Percentiles rank a stretch among this genome's conserved stretches.
phyloP scores from a whole-genome alignment of 1,140 invertebrate genomes.

The Matsumurasca onukii region DNA sequence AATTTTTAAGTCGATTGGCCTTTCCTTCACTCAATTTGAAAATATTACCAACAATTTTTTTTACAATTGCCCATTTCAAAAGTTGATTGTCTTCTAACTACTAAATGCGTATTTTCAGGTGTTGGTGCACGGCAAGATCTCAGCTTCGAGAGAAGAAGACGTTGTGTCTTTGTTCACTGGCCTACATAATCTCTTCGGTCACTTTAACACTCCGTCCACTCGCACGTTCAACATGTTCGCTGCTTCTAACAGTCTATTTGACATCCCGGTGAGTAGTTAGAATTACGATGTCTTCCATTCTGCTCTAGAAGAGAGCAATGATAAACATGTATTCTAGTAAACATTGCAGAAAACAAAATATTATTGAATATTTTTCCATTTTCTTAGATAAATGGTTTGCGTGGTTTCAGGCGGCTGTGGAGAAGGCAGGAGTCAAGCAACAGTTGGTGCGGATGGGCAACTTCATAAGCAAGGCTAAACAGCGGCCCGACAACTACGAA shows the following conservation, averaged over 20 bases:
- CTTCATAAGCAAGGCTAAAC: not conserved
- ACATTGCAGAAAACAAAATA: not conserved
- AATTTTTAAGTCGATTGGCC: too few relatives aligned
- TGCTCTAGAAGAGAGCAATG: not conserved
- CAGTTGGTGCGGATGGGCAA: not conserved
- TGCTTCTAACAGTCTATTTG: not conserved
- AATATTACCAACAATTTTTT: too few relatives aligned
- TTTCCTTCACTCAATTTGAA: too few relatives aligned
- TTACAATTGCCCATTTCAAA: too few relatives aligned
- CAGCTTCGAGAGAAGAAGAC: not conserved
- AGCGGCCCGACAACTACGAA: not conserved
- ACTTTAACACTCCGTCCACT: slow-evolving; percentile 1
- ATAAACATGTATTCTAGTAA: not conserved
- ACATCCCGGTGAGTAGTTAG: not conserved
- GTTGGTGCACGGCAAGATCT: not conserved
- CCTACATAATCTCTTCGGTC: slow-evolving; percentile 2
- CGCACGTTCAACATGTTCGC: slow-evolving; percentile 13
- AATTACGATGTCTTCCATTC: not conserved
- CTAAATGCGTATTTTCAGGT: slow-evolving; percentile 18
- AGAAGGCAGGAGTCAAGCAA: not conserved
- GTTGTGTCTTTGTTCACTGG: slow-evolving; percentile 9
- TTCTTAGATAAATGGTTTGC: not conserved
- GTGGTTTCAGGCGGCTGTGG: too few relatives aligned
- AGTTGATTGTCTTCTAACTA: too few relatives aligned
- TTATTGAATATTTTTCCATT: not conserved